These are phyloP conservation scores for Drosophila ohnishii DNA, from an alignment of 1,140 invertebrate genomes.

Conservation along the genomic window DNA sequence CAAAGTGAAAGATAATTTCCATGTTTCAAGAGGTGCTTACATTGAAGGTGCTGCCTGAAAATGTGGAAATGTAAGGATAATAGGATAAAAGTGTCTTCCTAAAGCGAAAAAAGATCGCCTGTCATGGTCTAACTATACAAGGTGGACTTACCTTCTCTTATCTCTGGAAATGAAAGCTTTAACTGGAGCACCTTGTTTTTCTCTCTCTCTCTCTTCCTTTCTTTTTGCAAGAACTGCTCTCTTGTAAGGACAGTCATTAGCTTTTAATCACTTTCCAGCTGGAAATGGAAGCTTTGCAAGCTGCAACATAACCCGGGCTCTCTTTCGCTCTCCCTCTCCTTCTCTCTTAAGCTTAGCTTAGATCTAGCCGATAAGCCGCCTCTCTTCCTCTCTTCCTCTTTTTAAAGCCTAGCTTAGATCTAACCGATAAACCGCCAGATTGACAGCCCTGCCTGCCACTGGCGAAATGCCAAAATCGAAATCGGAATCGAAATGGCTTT, in stretches of 20 bases:
- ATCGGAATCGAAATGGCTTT: not conserved
- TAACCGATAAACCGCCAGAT: not conserved
- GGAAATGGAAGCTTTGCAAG: too few relatives aligned
- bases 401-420: not conserved
- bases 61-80: not conserved
- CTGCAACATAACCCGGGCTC: too few relatives aligned
- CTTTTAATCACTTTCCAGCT: too few relatives aligned
- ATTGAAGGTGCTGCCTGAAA: not conserved
- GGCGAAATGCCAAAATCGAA: not conserved
- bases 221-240: too few relatives aligned
- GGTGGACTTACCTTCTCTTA: not conserved
- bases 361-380: too few relatives aligned
- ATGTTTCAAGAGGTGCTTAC: constrained; percentile 17
- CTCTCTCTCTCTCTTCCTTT: too few relatives aligned
- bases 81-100: not conserved
- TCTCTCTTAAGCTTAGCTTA: not conserved
- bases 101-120: not conserved
- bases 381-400: not conserved
- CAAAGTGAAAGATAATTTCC: constrained; percentile 62
- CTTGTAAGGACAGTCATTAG: too few relatives aligned
- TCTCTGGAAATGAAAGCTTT: not conserved
- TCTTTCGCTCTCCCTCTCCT: not conserved
- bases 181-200: too few relatives aligned
- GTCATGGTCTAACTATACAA: not conserved
- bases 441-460: not conserved